These are phyloP conservation scores for Ctenomys sociabilis DNA, from an alignment of 2,113 vertebrate species.

Conservation along the genomic window DNA sequence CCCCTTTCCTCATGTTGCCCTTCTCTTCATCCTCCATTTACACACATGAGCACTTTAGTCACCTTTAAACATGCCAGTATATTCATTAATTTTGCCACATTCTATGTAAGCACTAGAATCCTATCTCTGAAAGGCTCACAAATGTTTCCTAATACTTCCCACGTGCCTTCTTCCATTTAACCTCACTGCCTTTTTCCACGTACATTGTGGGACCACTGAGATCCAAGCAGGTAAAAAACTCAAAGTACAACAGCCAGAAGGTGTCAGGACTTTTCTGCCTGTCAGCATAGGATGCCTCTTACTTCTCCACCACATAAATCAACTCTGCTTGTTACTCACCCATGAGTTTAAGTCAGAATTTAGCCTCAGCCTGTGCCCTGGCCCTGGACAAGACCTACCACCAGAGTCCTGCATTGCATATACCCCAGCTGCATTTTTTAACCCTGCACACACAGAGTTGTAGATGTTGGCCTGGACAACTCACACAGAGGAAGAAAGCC, in stretches of 20 bases:
- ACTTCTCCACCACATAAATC: background rate
- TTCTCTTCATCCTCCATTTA: background rate
- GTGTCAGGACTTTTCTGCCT: background rate
- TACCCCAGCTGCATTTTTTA: constrained; percentile 16
- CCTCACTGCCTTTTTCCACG: background rate
- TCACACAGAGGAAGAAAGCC: background rate
- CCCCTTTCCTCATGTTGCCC: background rate
- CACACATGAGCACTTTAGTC: background rate
- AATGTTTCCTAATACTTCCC: background rate
- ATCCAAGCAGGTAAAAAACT: background rate
- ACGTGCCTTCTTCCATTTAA: background rate
- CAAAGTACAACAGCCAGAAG: background rate
- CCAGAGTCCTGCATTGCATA: constrained; percentile 54
- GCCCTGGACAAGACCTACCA: background rate
- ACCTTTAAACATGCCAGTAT: background rate
- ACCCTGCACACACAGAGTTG: background rate
- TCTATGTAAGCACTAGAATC: background rate
- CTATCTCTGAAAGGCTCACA: background rate
- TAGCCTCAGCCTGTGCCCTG: constrained; percentile 37
- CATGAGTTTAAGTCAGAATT: constrained; percentile 44
- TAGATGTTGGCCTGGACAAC: background rate
- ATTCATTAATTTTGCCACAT: no score
- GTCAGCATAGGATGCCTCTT: background rate
- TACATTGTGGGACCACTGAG: background rate
- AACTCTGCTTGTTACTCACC: constrained; percentile 9